Base-by-base conservation (phyloP, 2,888 invertebrate genomes). In the Clepsis dumicolana region DNA sequence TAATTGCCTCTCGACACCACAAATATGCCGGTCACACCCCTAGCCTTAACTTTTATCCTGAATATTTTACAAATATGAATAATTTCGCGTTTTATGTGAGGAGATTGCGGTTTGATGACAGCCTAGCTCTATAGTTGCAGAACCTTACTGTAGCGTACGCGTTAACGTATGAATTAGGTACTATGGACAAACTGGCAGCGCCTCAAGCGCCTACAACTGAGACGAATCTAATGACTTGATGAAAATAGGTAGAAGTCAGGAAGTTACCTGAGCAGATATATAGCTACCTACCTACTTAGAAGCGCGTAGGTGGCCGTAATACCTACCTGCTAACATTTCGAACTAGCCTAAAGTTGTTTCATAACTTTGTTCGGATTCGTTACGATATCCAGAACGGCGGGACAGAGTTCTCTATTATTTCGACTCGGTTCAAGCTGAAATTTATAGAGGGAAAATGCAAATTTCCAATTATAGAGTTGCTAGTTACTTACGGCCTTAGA, bases 1-100 rank as follows among this genome's bases (percentile, higher is more conserved):
- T 89, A 90, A 91, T 90, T 90, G 86, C 83, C 86, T 48, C 82
- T 68, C 61, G 44, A 66, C 70, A 66, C 18, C 80, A 64, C 64
- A 64, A 68, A 59, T 68, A 68, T 68, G 68, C 68, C n/a, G 52
- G 38, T 21, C 68, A 68, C 59, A 68, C 32, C 41, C 41, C 66
- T 52, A 63, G 50, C 57, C 16, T 10, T 48, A 62, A 67, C 50
- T 62, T 27, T 67, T 63, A 16, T 16, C 16, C 48, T 38, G 24
- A 18, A 61, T 32, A 48, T 18, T 54, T 62, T 48, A 27, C 3
- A 4, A 48, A 44, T 32, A 35, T 14, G 21, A 60, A 61, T 54
- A 41, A 53, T 61, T 48, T 56, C 25, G n/a, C 4, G 50, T 21
- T 56, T 57, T 67, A 27, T 25, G 32, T 8, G 38, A 21, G 21